Evolutionary conservation across 1,140 invertebrate genomes (phyloP), one percentile per base, ranked within the genome.

Genomic region (Aphelinus atriplicis): DNA sequence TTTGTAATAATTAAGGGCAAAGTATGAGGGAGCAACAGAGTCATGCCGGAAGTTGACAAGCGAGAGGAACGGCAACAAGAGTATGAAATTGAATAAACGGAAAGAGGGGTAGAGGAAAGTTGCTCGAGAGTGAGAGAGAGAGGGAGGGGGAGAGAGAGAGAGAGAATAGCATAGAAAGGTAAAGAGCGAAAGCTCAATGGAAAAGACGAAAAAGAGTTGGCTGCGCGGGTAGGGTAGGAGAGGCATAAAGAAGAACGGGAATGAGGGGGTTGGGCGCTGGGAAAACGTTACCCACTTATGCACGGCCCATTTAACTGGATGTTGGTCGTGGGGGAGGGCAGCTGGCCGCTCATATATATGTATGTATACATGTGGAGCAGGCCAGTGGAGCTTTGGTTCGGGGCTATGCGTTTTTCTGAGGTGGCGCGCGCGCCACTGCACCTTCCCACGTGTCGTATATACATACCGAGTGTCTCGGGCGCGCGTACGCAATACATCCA

Each of bases 291-390:
- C 62, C 67, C 73, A 83, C 80, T 83, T 83, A 81, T 81, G 80
- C 76, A 81, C 80, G 80, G 79, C 80, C 78, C 81, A 82, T 82
- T 82, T 82, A 82, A 82, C 81, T 80, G 78, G 74, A 79, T 81
- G 81, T 78, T 78, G 55, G 26, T 26, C 26, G 26, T 0, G 26
- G 26, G 26, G 26, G 26, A 26, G 26, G 26, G 26, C 26, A 26
- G 26, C 26, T 26, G 26, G 26, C 26, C 26, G 26, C 26, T 26
- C 26, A 26, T 26, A 26, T 26, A 26, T 26, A 26, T 26, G 26
- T 26, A 26, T 26, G 26, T 26, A 26, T 26, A 26, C 26, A 26
- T 26, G 26, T 26, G 26, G 26, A 26, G 26, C 26, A 26, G 26
- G 26, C 26, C 26, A 26, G 26, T 26, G 26, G 26, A 26, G 26